Evolutionary conservation across 1,140 invertebrate genomes (phyloP).

Genomic region (Eufriesea mexicana): DNA sequence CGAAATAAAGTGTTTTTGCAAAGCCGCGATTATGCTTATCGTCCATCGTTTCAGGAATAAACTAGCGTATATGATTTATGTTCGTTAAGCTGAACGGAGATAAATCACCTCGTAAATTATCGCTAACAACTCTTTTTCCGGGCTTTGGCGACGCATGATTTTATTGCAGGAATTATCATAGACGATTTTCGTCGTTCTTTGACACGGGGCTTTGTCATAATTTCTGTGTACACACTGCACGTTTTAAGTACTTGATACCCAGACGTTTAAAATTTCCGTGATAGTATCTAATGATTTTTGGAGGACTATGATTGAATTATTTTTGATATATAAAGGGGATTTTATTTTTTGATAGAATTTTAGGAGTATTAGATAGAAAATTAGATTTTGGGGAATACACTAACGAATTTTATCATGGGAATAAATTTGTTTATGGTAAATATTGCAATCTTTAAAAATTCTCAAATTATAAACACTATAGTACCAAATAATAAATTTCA

Average conservation of each 20-base stretch:
- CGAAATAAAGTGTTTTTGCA: neutral
- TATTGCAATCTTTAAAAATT: no score
- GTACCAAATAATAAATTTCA: no score
- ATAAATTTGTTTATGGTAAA: no score
- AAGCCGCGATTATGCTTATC: neutral
- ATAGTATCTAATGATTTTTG: no score
- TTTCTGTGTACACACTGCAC: neutral
- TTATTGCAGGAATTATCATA: neutral
- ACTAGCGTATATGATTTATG: slow-evolving; percentile 7
- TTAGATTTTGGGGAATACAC: no score
- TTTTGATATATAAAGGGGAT: no score
- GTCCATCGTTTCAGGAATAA: neutral
- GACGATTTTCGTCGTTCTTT: neutral
- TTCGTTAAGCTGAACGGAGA: neutral
- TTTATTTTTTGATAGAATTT: no score
- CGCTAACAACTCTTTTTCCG: neutral
- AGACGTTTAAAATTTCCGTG: neutral
- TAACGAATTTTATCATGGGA: no score
- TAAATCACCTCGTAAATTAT: slow-evolving; percentile 17
- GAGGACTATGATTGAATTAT: no score
- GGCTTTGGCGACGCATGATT: neutral
- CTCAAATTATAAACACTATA: no score
- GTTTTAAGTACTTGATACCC: no score
- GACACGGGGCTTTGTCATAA: neutral
- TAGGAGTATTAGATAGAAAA: no score